Evolutionary conservation across 2,113 vertebrate species (phyloP).

Genomic region (Austrofundulus limnaeus): DNA sequence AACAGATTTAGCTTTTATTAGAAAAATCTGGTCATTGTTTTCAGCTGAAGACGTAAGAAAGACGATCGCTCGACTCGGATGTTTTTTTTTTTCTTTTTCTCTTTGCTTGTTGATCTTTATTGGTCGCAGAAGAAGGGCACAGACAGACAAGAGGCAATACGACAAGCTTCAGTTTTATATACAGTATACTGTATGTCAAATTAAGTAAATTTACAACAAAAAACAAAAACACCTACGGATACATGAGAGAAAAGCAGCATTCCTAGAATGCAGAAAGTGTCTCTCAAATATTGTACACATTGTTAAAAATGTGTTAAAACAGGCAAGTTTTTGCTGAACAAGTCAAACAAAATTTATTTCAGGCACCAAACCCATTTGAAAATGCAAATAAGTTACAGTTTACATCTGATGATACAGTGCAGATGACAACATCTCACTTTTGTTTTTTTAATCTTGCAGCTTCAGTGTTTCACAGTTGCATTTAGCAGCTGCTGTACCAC

Average conservation of each 20-base stretch:
- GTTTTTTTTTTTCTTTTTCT: too few species aligned
- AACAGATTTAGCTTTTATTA: background rate
- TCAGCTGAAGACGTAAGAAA: too few species aligned
- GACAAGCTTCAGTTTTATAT: background rate
- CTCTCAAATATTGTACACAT: constrained; percentile 31
- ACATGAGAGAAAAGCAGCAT: constrained; percentile 44
- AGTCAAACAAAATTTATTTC: constrained; percentile 1
- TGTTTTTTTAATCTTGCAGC: constrained; percentile 7
- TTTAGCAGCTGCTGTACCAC: constrained; percentile 41
- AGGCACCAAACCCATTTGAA: constrained; percentile 4
- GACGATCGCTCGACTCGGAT: too few species aligned
- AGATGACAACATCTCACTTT: constrained; percentile 3
- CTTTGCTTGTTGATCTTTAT: constrained; percentile 1
- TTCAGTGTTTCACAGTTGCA: constrained; percentile 17
- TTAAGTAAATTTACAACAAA: background rate
- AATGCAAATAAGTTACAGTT: constrained; percentile 3
- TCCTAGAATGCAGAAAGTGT: constrained; percentile 62
- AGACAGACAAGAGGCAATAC: background rate
- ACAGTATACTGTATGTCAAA: background rate
- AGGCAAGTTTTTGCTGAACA: constrained; percentile 8
- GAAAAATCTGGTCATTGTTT: too few species aligned
- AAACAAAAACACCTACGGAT: background rate
- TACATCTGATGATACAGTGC: constrained; percentile 14
- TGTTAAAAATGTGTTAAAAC: constrained; percentile 8
- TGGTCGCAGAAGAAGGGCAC: background rate